phyloP scores from a whole-genome alignment of 92 coral and sea anemone genomes.

The Hydrozoanthus gracilis region DNA sequence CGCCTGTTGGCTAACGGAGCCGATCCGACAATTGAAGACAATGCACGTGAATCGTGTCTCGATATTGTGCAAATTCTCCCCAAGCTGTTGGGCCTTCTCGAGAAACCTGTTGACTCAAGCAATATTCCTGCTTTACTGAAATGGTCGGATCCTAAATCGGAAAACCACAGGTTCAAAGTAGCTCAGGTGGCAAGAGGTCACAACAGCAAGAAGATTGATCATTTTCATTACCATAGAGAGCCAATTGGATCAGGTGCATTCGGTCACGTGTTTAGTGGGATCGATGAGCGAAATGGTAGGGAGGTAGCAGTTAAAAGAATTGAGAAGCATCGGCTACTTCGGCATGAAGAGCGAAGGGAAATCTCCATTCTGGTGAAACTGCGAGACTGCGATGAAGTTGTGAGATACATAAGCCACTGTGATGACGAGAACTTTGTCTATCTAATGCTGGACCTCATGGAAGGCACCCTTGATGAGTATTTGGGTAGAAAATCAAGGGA shows the following conservation, averaged over 20 bases:
- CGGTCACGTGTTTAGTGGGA: conserved; percentile 42
- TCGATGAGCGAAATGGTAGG: conserved; percentile 48
- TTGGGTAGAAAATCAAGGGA: conserved; percentile 6
- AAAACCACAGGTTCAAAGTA: conserved; percentile 32
- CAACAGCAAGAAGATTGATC: conserved; percentile 25
- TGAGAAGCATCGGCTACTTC: conserved; percentile 45
- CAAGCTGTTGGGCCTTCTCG: not conserved
- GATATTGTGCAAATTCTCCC: conserved; percentile 19
- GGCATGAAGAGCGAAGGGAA: conserved; percentile 38
- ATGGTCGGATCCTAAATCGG: conserved; percentile 43
- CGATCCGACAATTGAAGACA: conserved; percentile 9
- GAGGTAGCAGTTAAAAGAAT: conserved; percentile 53
- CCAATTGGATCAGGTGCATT: conserved; percentile 49
- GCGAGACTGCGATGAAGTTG: conserved; percentile 42
- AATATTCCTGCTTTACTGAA: conserved; percentile 26
- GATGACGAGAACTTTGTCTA: conserved; percentile 42
- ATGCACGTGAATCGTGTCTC: not conserved
- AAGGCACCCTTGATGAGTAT: conserved; percentile 39
- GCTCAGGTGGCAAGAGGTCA: conserved; percentile 35
- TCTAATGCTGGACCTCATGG: conserved; percentile 44
- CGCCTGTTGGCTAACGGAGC: conserved; percentile 39
- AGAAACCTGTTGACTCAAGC: not conserved
- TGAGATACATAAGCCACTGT: conserved; percentile 28
- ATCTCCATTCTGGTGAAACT: conserved; percentile 30
- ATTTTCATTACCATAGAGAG: conserved; percentile 32